These are phyloP conservation scores for Andricus grossulariae DNA, from an alignment of 1,140 invertebrate genomes.

Conservation along the genomic window DNA sequence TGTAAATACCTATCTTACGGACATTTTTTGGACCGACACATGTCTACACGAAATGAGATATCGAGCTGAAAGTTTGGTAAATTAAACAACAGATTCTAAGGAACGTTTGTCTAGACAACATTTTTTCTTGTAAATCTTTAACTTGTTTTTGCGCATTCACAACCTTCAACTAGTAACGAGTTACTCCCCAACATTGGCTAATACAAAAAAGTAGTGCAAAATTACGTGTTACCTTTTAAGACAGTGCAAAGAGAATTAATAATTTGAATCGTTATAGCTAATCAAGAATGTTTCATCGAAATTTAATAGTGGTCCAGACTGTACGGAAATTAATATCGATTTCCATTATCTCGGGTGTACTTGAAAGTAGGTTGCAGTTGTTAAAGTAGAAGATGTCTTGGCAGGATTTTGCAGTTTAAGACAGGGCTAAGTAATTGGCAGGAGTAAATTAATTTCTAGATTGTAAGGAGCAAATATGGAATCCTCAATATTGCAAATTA, in stretches of 20 bases:
- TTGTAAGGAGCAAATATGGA: too few relatives aligned
- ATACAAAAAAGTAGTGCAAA: not conserved
- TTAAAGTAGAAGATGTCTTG: slow-evolving; percentile 14
- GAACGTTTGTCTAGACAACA: too few relatives aligned
- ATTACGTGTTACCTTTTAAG: slow-evolving; percentile 2
- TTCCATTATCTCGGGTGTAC: not conserved
- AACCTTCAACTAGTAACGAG: too few relatives aligned
- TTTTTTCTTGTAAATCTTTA: too few relatives aligned
- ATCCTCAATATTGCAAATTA: too few relatives aligned
- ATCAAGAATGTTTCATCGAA: slow-evolving; percentile 4
- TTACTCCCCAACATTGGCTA: too few relatives aligned
- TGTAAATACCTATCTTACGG: too few relatives aligned
- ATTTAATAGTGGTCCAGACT: slow-evolving; percentile 15
- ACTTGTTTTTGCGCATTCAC: too few relatives aligned
- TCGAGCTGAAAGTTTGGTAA: too few relatives aligned
- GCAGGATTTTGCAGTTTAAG: not conserved
- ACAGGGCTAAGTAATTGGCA: slow-evolving; percentile 8
- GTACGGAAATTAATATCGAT: not conserved
- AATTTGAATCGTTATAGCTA: slow-evolving; percentile 7
- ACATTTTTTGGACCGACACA: too few relatives aligned
- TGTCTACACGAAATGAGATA: too few relatives aligned
- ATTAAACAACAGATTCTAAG: too few relatives aligned
- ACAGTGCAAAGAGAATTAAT: slow-evolving; percentile 19
- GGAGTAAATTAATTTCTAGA: not conserved
- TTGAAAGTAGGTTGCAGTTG: not conserved